Base-by-base conservation (phyloP, 2,888 invertebrate genomes). In the Frankliniella intonsa region DNA sequence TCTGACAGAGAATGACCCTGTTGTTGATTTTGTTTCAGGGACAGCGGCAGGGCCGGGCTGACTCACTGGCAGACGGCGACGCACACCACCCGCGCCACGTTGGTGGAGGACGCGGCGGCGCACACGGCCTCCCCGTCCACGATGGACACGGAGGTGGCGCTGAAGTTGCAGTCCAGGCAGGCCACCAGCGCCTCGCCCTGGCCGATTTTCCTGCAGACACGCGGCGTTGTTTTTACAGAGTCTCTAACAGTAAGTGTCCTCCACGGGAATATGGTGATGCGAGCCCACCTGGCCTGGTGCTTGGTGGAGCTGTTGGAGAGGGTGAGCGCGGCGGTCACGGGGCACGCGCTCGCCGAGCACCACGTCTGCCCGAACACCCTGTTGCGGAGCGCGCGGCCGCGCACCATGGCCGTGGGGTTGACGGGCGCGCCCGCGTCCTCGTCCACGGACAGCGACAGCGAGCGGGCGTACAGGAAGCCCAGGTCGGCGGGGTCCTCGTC, bases 101-200 rank as follows among this genome's bases (percentile, higher is more conserved):
- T 76, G 69, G 22, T 76, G 69, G 69, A 76, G 69, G 22, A 25
- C 22, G 69, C 69, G 11, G 69, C 22, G 22, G 69, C 69, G 69
- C 69, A 76, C 22, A 76, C 69, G 25, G 69, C 25, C 22, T 76
- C 69, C 22, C 69, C 69, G 69, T 76, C 69, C 22, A 76, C 69
- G 25, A 76, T 76, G 69, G 69, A 76, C 69, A 76, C 69, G 69
- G 69, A 76, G 69, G 69, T 25, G 11, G 69, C 69, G 69, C 69
- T 76, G 69, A 76, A 76, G 69, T 9, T 76, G 69, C 69, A 76
- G 69, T 76, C 69, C 25, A 76, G 69, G 69, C 69, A 76, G 11
- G 69, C 69, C 69, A 76, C 69, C 69, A 76, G 22, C 22, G 69
- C 69, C 69, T 76, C 69, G 25, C 69, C 69, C 69, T 76, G 69